Evolutionary conservation across 2,888 invertebrate genomes (phyloP), one percentile per base, ranked within the genome.

Genomic region (Campoplex capitator): DNA sequence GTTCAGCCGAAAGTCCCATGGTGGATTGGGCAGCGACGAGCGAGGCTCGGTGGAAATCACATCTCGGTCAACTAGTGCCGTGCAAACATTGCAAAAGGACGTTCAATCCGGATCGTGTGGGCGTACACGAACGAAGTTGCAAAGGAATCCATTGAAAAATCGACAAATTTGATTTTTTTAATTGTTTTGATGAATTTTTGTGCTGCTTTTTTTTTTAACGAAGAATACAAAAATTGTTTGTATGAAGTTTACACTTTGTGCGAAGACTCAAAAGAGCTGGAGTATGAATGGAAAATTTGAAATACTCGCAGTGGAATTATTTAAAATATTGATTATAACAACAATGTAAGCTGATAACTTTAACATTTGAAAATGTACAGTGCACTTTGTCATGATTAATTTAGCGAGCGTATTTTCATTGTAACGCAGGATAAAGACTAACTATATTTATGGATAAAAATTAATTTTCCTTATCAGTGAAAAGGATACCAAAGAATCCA

Each of bases 31-130:
- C 91, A 2, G 93, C 92, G 8, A 91, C 92, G 28, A 91, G 90
- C 54, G 95, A 96, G 81, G 95, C 95, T 7, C 95, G 95, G 9
- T 96, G 96, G 95, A 93, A 95, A 89, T 93, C 95, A 6, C 94
- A 96, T 76, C 94, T 96, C 75, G 93, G 93, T 13, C 95, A 96
- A 88, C 94, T 96, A 81, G 94, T 96, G 13, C 95, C 96, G 0
- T 96, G 96, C 91, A 94, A 94, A 62, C 95, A 94, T 89, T 96
- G 96, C 91, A 95, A 95, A 13, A 94, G 96, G 9, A 96, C 96
- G n/a, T 96, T 96, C 92, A 95, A 95, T 91, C 96, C 96, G 0
- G 96, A 96, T 89, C 94, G 96, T 18, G 94, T 96, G 0, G 92
- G 94, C 32, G 95, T 96, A 9, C 96, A 96, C 91, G 95, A 96